These are phyloP conservation scores for Rhinichthys klamathensis DNA, from an alignment of 2,113 vertebrate genomes.

Conservation along the genomic window DNA sequence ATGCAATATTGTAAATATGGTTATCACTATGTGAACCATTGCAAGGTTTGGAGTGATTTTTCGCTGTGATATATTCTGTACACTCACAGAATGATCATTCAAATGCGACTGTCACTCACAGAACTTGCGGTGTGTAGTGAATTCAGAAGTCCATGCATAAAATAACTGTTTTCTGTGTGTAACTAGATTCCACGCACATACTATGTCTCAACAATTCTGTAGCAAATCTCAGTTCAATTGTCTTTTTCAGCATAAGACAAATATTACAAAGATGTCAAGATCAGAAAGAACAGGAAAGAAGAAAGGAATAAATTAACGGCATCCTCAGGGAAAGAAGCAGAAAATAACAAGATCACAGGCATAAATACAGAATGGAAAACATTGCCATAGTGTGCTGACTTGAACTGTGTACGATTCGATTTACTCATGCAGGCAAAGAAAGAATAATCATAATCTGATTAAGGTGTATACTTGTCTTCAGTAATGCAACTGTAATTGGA, in stretches of 20 bases:
- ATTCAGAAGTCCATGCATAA: constrained; percentile 23
- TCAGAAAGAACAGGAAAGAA: constrained; percentile 19
- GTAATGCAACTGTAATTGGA: constrained; percentile 31
- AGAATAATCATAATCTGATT: constrained; percentile 9
- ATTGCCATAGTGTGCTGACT: neutral
- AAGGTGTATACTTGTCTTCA: constrained; percentile 2
- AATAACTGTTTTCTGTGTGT: constrained; percentile 19
- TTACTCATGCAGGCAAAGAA: neutral
- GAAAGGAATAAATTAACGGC: neutral
- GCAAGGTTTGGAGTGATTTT: neutral
- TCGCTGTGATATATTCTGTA: neutral
- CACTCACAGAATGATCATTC: neutral
- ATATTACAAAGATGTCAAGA: constrained; percentile 33
- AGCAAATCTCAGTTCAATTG: constrained; percentile 25
- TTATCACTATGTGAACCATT: neutral
- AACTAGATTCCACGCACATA: neutral
- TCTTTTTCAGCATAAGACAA: constrained; percentile 2
- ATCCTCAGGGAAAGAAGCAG: constrained; percentile 1
- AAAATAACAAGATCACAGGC: constrained; percentile 22
- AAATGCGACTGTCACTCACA: neutral
- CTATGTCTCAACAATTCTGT: neutral
- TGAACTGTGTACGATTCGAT: neutral
- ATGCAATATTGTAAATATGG: neutral
- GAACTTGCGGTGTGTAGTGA: neutral
- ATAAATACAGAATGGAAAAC: constrained; percentile 8